phyloP scores from a whole-genome alignment of 2,113 vertebrate species.

The Strix aluco region DNA sequence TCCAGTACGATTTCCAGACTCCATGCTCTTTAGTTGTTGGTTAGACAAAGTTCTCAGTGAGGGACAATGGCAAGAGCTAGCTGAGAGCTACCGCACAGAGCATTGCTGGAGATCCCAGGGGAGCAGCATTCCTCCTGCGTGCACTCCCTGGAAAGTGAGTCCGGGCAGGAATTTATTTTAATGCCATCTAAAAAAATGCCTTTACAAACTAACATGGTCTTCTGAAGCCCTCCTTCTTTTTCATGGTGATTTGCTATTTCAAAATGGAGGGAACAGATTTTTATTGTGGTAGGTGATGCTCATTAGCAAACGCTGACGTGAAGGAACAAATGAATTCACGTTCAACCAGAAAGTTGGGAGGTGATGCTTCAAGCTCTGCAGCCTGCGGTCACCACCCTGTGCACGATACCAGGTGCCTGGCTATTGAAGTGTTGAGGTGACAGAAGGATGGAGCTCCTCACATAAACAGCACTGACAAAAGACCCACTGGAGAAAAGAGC shows the following conservation, averaged over 20 bases:
- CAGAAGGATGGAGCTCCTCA: not conserved
- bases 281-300: not conserved
- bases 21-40: not conserved
- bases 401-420: not conserved
- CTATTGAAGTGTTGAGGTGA: not conserved
- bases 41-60: not conserved
- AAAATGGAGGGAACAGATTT: not conserved
- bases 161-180: not conserved
- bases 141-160: not conserved
- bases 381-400: not conserved
- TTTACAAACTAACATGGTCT: not conserved
- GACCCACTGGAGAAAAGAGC: not conserved
- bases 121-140: not conserved
- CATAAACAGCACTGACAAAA: constrained; percentile 4
- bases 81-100: not conserved
- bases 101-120: not conserved
- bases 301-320: not conserved
- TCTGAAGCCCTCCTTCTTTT: not conserved
- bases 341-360: not conserved
- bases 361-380: not conserved
- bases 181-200: rapidly evolving
- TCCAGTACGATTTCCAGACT: not conserved
- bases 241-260: rapidly evolving
- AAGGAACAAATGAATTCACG: not conserved
- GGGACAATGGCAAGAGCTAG: not conserved